Evolutionary conservation across 2,113 vertebrate species (phyloP).

Genomic region (Nymphicus hollandicus): DNA sequence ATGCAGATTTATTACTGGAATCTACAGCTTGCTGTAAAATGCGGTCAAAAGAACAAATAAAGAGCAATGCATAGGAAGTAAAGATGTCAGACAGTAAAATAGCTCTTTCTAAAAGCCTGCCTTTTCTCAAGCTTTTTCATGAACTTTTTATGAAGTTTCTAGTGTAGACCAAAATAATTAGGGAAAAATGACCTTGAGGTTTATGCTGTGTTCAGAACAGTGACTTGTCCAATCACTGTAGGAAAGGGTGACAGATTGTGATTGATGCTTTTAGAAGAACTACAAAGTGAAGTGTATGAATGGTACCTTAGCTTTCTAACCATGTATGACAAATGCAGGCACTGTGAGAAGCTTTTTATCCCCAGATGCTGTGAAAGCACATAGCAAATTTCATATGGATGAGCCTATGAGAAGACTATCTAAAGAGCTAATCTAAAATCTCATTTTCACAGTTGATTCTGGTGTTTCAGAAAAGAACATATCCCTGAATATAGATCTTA

Average conservation of each 20-base stretch:
- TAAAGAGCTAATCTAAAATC: slow-evolving; percentile 52
- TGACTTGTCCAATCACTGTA: slow-evolving; percentile 41
- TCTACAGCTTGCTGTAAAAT: background rate
- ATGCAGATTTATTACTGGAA: background rate
- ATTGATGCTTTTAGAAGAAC: slow-evolving; percentile 67
- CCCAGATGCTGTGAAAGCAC: slow-evolving; percentile 38
- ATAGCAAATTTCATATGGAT: slow-evolving; percentile 47
- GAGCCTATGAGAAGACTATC: slow-evolving; percentile 10
- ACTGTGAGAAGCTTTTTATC: slow-evolving; percentile 33
- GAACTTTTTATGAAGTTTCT: slow-evolving; percentile 50
- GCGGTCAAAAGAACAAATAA: slow-evolving; percentile 9
- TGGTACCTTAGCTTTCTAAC: slow-evolving; percentile 46
- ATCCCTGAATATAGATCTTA: slow-evolving; percentile 49
- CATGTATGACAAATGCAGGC: background rate
- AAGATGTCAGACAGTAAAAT: slow-evolving; percentile 23
- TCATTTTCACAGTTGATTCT: slow-evolving; percentile 50
- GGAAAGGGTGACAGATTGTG: slow-evolving; percentile 29
- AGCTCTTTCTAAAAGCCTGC: background rate
- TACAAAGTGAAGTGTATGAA: slow-evolving; percentile 48
- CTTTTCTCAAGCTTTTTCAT: background rate
- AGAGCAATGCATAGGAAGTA: background rate
- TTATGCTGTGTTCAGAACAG: slow-evolving; percentile 53
- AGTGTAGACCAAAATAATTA: slow-evolving; percentile 62
- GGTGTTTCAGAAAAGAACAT: slow-evolving; percentile 39
- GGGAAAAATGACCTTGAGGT: slow-evolving; percentile 62